A percentile compares a stretch with the other conserved stretches of the same genome.
Conservation (phyloP, 1,140 invertebrate genomes). For the Sinonovacula constricta region DNA sequence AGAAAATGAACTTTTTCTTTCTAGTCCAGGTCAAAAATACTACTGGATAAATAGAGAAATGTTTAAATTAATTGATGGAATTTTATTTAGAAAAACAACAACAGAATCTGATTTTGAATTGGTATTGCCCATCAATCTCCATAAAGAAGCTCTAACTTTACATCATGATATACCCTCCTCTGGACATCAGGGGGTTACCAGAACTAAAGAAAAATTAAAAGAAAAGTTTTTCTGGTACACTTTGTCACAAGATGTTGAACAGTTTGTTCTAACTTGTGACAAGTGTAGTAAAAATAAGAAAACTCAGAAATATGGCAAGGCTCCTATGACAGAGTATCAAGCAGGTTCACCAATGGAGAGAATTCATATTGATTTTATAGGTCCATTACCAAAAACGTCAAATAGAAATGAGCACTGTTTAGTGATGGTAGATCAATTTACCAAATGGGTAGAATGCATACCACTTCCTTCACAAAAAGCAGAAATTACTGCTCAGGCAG, state of each 20-base stretch:
- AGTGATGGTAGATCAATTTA: slow-evolving; percentile 66
- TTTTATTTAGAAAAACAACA: neutral
- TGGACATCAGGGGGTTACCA: slow-evolving; percentile 16
- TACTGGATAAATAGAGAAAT: slow-evolving; percentile 2
- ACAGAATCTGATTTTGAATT: neutral
- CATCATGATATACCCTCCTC: slow-evolving; percentile 1
- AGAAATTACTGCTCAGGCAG: slow-evolving; percentile 16
- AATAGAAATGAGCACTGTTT: slow-evolving; percentile 62
- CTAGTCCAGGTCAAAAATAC: neutral
- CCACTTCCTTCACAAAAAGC: slow-evolving; percentile 58
- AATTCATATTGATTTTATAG: slow-evolving; percentile 1
- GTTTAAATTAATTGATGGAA: neutral
- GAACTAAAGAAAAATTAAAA: slow-evolving; percentile 31
- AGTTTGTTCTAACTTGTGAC: slow-evolving; percentile 13
- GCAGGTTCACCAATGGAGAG: slow-evolving; percentile 12
- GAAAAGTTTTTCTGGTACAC: slow-evolving; percentile 29
- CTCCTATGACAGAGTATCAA: slow-evolving; percentile 9
- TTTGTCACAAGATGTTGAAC: slow-evolving; percentile 3
- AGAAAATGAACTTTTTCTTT: slow-evolving; percentile 3
- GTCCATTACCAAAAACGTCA: slow-evolving; percentile 34
- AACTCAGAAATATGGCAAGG: neutral
- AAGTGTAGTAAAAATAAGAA: slow-evolving; percentile 30
- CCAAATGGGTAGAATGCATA: slow-evolving; percentile 66
- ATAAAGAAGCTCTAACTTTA: neutral
- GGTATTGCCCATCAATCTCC: neutral